Evolutionary conservation across 2,888 invertebrate species (phyloP), one percentile per base, ranked within the genome.

Genomic region (Hirudinaria manillensis): DNA sequence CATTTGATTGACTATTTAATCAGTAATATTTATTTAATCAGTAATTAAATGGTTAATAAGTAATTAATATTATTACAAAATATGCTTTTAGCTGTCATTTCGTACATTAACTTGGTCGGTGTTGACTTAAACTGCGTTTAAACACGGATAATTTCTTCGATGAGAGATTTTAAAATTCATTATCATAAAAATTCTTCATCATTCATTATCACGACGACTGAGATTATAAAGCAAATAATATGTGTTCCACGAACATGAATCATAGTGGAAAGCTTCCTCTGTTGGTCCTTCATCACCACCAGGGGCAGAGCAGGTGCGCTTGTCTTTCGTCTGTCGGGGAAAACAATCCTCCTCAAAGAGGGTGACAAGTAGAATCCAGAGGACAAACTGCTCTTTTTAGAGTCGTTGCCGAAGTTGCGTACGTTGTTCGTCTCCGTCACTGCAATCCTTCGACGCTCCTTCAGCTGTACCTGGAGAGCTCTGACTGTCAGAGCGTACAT

Each of bases 401-500:
- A 68, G 10, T 34, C 32, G 36, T 68, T 68, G 36, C 34, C 19
- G 68, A n/a, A 32, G 34, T 32, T 2, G 6, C 68, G 36, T n/a
- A 0, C 13, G 36, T n/a, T 68, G n/a, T 16, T 68, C 16, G 68
- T 68, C 7, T 24, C 36, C 21, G 75, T 77, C n/a, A 76, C 77
- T 19, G 76, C 77, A 38, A 75, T 56, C 7, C 77, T 51, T n/a
- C 77, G 77, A 68, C 71, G 77, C n/a, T 76, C 76, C 36, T 55
- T 34, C 56, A 78, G 73, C 74, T 79, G 79, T 21, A 67, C 51
- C 24, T 76, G 77, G 32, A 81, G 77, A 0, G 81, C 80, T 29
- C 74, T 65, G 27, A 81, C 79, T 3, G 81, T 81, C 55, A 81
- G 78, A 3, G 80, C 77, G 75, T 81, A 81, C 77, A 79, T 81